These are phyloP conservation scores for Noctuana brunneofusca DNA, from an alignment of 2,888 invertebrate species.

Conservation along the genomic window DNA sequence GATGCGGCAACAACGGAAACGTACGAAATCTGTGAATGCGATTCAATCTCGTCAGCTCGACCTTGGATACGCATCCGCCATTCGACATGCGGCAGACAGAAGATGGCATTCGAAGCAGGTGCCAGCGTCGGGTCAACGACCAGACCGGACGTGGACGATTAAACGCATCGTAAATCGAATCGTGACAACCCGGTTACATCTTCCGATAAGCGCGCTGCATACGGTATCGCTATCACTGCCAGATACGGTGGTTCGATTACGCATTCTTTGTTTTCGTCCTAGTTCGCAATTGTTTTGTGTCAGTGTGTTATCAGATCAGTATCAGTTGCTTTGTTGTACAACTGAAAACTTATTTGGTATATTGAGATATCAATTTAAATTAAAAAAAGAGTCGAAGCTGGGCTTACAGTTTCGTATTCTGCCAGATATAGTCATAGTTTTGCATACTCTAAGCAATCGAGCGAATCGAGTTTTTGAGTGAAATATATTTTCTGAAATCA, in stretches of 20 bases:
- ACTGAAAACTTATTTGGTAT: not conserved
- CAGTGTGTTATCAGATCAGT: slow-evolving; percentile 17
- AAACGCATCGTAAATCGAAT: slow-evolving; percentile 36
- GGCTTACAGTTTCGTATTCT: no score
- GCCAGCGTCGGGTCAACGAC: slow-evolving; percentile 56
- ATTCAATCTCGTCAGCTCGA: slow-evolving; percentile 35
- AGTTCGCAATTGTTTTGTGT: slow-evolving; percentile 22
- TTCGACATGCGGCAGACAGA: slow-evolving; percentile 37
- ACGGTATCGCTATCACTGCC: slow-evolving; percentile 22
- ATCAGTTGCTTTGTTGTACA: not conserved
- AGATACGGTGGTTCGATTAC: slow-evolving; percentile 17
- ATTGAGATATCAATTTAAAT: no score
- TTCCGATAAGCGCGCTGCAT: slow-evolving; percentile 30
- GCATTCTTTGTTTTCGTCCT: slow-evolving; percentile 25
- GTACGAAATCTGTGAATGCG: slow-evolving; percentile 19
- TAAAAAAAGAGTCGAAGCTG: no score
- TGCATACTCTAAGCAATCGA: no score
- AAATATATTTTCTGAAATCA: no score
- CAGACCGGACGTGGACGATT: slow-evolving; percentile 53
- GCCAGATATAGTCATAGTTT: no score
- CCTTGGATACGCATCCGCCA: slow-evolving; percentile 41
- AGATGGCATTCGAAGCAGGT: slow-evolving; percentile 64
- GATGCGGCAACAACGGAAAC: slow-evolving; percentile 28
- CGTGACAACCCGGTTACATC: slow-evolving; percentile 34
- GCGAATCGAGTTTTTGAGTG: no score